Conservation (phyloP, 2,113 vertebrate species). For the Hassar affinis region DNA sequence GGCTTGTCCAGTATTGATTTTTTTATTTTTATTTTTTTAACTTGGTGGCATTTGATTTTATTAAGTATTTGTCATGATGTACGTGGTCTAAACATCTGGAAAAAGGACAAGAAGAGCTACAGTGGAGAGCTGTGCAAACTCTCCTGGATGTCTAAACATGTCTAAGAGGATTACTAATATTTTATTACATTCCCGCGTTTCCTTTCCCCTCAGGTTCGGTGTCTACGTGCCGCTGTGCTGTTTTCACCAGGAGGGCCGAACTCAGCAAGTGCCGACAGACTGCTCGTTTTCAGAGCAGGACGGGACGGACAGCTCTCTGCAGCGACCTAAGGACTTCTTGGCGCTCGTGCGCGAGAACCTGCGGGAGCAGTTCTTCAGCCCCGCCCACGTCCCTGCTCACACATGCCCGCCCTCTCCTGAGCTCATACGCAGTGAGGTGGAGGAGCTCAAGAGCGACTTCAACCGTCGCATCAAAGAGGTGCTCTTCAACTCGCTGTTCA, state of each 20-base stretch:
- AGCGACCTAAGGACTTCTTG: slow-evolving; percentile 89
- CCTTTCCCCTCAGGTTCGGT: slow-evolving; percentile 77
- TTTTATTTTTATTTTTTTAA: too few relatives aligned
- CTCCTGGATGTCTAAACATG: too few relatives aligned
- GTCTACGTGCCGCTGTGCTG: slow-evolving; percentile 97
- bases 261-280: slow-evolving; percentile 76
- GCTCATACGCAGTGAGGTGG: slow-evolving; percentile 92
- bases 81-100: too few relatives aligned
- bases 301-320: slow-evolving; percentile 75
- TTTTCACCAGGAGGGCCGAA: slow-evolving; percentile 91
- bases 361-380: slow-evolving; percentile 88
- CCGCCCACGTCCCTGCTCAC: slow-evolving; percentile 85
- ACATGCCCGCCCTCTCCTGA: slow-evolving; percentile 93
- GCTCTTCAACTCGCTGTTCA: slow-evolving; percentile 98
- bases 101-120: too few relatives aligned
- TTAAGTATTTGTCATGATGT: too few relatives aligned
- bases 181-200: too few relatives aligned
- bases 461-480: slow-evolving; percentile 98
- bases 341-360: slow-evolving; percentile 88
- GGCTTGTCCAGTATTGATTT: too few relatives aligned
- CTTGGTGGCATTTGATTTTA: too few relatives aligned
- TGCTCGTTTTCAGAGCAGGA: slow-evolving; percentile 84
- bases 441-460: slow-evolving; percentile 96
- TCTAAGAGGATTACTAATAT: too few relatives aligned
- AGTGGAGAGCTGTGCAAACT: too few relatives aligned